phyloP scores from a whole-genome alignment of 2,113 vertebrate genomes.

The Nesogale talazaci region DNA sequence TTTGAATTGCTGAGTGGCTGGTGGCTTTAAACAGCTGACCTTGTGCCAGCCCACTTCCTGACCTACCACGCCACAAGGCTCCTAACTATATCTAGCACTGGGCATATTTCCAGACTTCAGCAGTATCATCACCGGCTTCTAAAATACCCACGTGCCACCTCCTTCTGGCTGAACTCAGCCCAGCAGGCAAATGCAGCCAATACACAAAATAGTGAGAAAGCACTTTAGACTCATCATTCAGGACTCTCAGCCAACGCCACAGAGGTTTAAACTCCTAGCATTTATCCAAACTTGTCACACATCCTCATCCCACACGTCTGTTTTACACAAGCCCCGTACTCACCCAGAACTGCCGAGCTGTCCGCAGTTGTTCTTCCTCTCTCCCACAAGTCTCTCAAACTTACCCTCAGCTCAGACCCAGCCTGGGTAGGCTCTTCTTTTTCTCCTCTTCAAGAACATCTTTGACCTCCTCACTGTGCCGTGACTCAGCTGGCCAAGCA shows the following conservation, averaged over 20 bases:
- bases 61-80: too few species aligned
- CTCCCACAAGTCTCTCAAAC: not conserved
- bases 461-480: not conserved
- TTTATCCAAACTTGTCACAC: not conserved
- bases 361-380: not conserved
- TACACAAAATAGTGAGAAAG: not conserved
- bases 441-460: not conserved
- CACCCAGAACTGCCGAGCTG: not conserved
- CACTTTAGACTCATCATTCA: slow-evolving; percentile 2
- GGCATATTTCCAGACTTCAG: not conserved
- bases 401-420: not conserved
- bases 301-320: not conserved
- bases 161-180: not conserved
- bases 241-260: not conserved
- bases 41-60: too few species aligned
- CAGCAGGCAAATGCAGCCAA: not conserved
- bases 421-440: not conserved
- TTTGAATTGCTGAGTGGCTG: too few species aligned
- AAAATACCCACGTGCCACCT: not conserved
- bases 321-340: not conserved
- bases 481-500: not conserved
- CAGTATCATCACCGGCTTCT: not conserved
- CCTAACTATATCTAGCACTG: not conserved
- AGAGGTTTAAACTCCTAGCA: not conserved
- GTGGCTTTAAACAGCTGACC: too few species aligned